These are phyloP conservation scores for Isichthys henryi DNA, from an alignment of 2,113 vertebrate species.

Conservation along the genomic window DNA sequence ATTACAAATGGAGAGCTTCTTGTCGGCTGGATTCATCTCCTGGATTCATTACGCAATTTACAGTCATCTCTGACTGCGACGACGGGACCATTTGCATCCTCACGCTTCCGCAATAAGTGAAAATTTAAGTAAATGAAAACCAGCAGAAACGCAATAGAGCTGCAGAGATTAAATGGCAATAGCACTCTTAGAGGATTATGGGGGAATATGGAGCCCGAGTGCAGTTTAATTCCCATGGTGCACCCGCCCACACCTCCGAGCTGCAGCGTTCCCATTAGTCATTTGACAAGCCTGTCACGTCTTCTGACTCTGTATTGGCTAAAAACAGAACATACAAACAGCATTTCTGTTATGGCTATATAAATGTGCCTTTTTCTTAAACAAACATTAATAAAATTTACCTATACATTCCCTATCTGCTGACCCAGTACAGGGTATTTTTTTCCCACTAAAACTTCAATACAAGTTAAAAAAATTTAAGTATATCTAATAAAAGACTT, in stretches of 20 bases:
- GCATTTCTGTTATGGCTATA: neutral
- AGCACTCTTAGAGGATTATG: conserved; percentile 31
- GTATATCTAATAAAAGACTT: neutral
- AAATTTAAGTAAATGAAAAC: neutral
- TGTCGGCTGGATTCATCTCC: neutral
- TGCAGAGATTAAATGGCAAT: conserved; percentile 26
- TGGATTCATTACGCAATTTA: neutral
- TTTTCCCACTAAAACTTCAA: neutral
- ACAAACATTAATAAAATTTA: neutral
- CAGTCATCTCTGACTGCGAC: neutral
- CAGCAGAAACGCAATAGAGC: neutral
- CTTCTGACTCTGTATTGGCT: neutral
- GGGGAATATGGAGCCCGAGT: conserved; percentile 12
- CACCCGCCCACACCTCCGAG: neutral
- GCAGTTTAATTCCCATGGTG: neutral
- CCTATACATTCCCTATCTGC: neutral
- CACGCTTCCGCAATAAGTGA: neutral
- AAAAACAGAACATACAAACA: neutral
- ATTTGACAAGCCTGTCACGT: neutral
- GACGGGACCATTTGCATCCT: neutral
- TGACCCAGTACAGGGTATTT: neutral
- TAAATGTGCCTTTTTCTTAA: neutral
- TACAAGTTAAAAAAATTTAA: neutral
- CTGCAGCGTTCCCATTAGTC: neutral
- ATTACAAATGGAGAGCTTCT: neutral